Base-by-base conservation (phyloP, 2,113 vertebrate genomes). In the Clarias batrachus region DNA sequence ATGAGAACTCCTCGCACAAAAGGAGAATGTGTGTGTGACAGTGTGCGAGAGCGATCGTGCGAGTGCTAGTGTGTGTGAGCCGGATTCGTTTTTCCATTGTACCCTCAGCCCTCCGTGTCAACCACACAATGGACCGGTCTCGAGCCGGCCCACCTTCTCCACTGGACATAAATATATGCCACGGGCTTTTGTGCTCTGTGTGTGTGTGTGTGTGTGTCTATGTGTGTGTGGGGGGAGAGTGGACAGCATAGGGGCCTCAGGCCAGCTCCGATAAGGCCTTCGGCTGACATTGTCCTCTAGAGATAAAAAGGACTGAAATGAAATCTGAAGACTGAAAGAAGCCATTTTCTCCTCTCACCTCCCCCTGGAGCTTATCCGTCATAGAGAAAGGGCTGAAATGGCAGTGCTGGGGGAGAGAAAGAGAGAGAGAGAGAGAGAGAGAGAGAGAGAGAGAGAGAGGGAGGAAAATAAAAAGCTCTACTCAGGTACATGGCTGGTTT, bases 241-340 rank as follows among this genome's bases (percentile, higher is more conserved):
- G 80, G 60, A 70, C 85, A 77, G 87, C 78, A 70, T 70, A 83
- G 66, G 83, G 81, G 81, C 71, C 87, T 88, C 73, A 63, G 87
- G 57, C 83, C 83, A 12, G 81, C 74, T 90, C 85, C 71, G 90
- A 92, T 92, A 92, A 92, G 90, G 89, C 87, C 87, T 87, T 90
- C 78, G 82, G 86, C 88, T 83, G 85, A 78, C 89, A 91, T 92
- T 92, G 91, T 91, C 89, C 91, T 91, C 91, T 85, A 87, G 90
- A 91, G 91, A 92, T 91, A 91, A 91, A 91, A 91, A 87, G 86
- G 82, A 83, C 87, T 89, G 88, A 91, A 92, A 92, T 91, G 88
- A 90, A 92, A 92, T 92, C 91, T 92, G 89, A 91, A 90, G 90
- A 86, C 91, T 91, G 91, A 92, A 91, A 91, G 90, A 90, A 88